These are phyloP conservation scores for Hirundo rustica DNA, from an alignment of 2,797 vertebrate genomes.

Conservation along the genomic window DNA sequence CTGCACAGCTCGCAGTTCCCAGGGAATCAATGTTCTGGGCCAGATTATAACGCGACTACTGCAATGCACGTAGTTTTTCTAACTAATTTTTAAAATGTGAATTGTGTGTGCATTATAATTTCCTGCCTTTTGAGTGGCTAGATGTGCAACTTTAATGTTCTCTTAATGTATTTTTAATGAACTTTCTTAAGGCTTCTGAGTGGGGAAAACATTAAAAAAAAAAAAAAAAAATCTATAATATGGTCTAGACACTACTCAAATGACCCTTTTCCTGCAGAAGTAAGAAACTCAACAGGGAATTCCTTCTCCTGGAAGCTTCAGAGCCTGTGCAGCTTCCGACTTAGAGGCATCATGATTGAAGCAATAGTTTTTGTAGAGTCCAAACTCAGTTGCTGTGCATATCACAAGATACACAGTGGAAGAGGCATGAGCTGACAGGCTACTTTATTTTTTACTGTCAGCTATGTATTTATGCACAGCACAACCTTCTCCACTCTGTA, in stretches of 20 bases:
- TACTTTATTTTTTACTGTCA: conserved; percentile 62
- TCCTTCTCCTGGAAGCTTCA: conserved; percentile 35
- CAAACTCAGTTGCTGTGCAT: conserved; percentile 36
- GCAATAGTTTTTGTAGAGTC: conserved; percentile 24
- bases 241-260: conserved; percentile 48
- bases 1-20: conserved; percentile 8
- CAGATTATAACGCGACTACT: not conserved
- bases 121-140: conserved; percentile 38
- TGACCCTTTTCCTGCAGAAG: conserved; percentile 49
- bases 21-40: conserved; percentile 52
- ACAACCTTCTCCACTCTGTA: conserved; percentile 45
- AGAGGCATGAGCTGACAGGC: conserved; percentile 25
- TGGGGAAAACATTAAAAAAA: not conserved
- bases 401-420: conserved; percentile 19
- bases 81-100: conserved; percentile 43
- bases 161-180: conserved; percentile 62
- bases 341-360: conserved; percentile 14
- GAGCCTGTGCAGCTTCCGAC: not conserved
- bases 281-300: conserved; percentile 41
- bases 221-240: conserved; percentile 30
- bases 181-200: conserved; percentile 40
- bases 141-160: conserved; percentile 39
- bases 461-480: conserved; percentile 62
- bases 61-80: not conserved
- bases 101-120: conserved; percentile 50